Conservation (phyloP, 2,797 vertebrate genomes). For the Cynodonichthys magdalenae region DNA sequence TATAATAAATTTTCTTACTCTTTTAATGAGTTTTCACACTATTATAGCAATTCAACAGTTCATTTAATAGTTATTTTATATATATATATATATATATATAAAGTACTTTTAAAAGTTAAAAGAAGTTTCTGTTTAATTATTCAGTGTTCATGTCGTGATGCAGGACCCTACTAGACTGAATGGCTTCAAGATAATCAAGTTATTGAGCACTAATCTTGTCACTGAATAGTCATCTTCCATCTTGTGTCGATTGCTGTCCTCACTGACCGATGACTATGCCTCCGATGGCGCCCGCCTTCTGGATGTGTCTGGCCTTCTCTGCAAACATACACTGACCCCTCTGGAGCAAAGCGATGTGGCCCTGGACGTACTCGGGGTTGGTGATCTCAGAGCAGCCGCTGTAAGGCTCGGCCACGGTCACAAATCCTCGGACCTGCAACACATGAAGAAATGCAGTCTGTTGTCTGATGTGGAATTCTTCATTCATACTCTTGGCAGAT, state of each 20-base stretch:
- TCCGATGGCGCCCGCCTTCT: constrained; percentile 94
- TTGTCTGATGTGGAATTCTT: neutral
- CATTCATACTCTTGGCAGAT: constrained; percentile 13
- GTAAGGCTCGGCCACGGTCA: constrained; percentile 93
- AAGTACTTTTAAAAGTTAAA: neutral
- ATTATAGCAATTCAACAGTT: neutral
- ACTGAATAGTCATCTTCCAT: constrained; percentile 29
- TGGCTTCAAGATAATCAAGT: constrained; percentile 48
- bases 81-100: neutral
- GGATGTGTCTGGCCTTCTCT: constrained; percentile 95
- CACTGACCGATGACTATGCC: constrained; percentile 96
- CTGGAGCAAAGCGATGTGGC: constrained; percentile 94
- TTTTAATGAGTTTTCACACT: neutral
- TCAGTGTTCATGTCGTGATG: constrained; percentile 1
- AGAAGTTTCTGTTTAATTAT: constrained; percentile 10
- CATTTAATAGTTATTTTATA: neutral
- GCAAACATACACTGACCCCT: constrained; percentile 99
- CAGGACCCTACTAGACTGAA: constrained; percentile 13
- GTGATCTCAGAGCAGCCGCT: constrained; percentile 92
- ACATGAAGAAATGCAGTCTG: neutral
- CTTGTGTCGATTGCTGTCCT: constrained; percentile 11
- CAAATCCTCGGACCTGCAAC: constrained; percentile 91
- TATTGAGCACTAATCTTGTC: constrained; percentile 35
- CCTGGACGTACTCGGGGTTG: constrained; percentile 88
- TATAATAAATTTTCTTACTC: neutral